These are phyloP conservation scores for Augochlora pura DNA, from an alignment of 1,140 invertebrate species.

Conservation along the genomic window DNA sequence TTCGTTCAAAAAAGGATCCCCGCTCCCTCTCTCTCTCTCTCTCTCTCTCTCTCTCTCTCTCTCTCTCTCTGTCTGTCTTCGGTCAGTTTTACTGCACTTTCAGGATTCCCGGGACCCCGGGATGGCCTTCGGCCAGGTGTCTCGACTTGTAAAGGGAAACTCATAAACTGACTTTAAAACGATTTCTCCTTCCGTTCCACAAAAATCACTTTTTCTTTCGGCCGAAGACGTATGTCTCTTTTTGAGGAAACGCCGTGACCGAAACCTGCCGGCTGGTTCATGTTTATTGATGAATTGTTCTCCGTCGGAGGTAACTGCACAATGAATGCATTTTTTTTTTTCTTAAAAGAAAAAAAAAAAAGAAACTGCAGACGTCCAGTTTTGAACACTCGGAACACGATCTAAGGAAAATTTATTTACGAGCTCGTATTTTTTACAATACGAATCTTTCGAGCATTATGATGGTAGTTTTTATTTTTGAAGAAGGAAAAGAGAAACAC, in stretches of 20 bases:
- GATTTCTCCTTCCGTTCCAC: constrained; percentile 60
- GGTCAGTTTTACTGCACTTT: constrained; percentile 74
- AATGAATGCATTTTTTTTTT: neutral
- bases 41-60: no score
- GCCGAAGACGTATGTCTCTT: neutral
- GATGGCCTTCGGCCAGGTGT: constrained; percentile 73
- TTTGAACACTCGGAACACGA: no score
- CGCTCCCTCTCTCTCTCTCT: no score
- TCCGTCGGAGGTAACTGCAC: no score
- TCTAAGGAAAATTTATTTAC: no score
- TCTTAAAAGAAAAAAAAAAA: constrained; percentile 22
- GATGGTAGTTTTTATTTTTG: no score
- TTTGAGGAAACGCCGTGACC: neutral
- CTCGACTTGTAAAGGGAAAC: constrained; percentile 68
- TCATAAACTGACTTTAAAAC: constrained; percentile 70
- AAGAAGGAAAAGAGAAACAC: no score
- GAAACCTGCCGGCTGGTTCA: neutral
- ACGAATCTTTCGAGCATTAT: no score
- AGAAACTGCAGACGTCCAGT: no score
- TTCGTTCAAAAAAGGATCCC: constrained; percentile 55
- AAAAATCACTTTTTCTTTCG: constrained; percentile 30
- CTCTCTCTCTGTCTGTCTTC: no score
- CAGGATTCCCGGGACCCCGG: constrained; percentile 64
- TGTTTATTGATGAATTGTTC: constrained; percentile 12
- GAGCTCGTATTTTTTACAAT: no score